phyloP scores from a whole-genome alignment of 2,113 vertebrate species.

The Rhinichthys klamathensis region DNA sequence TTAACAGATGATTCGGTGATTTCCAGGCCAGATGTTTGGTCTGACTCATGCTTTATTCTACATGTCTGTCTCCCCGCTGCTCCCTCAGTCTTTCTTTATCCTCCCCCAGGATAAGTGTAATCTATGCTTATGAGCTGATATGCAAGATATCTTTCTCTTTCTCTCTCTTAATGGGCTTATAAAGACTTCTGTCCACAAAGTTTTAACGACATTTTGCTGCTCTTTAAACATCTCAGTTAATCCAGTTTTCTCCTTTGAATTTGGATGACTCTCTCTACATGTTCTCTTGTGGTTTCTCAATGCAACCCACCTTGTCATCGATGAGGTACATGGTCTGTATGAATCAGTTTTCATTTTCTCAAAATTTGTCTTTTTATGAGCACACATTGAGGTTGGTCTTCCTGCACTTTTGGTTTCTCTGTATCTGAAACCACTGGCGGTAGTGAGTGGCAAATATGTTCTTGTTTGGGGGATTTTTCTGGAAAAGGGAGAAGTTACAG shows the following conservation, averaged over 20 bases:
- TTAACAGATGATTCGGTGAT: slow-evolving; percentile 49
- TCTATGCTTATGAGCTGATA: slow-evolving; percentile 55
- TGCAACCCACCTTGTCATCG: not conserved
- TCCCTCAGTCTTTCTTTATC: not conserved
- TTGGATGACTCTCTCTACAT: slow-evolving; percentile 5
- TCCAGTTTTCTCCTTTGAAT: slow-evolving; percentile 28
- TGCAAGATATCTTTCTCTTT: not conserved
- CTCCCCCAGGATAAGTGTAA: slow-evolving; percentile 31
- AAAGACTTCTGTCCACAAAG: slow-evolving; percentile 11
- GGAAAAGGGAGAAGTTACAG: slow-evolving; percentile 10
- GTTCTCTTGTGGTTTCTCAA: slow-evolving; percentile 14
- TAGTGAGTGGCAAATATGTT: slow-evolving; percentile 15
- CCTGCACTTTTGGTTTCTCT: not conserved
- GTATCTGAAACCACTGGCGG: slow-evolving; percentile 2
- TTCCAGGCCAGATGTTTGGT: slow-evolving; percentile 49
- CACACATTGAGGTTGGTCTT: not conserved
- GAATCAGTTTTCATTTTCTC: slow-evolving; percentile 31
- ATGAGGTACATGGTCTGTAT: slow-evolving; percentile 23
- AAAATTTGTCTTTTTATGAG: not conserved
- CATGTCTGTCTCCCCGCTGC: not conserved
- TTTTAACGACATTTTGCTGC: slow-evolving; percentile 39
- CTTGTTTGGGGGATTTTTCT: not conserved
- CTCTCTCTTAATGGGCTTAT: slow-evolving; percentile 24
- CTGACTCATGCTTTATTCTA: slow-evolving; percentile 39
- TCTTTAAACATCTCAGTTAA: slow-evolving; percentile 25